Percentiles rank a stretch among this genome's conserved stretches.
Conservation (phyloP, 2,113 vertebrate species). For the Girardinichthys multiradiatus region DNA sequence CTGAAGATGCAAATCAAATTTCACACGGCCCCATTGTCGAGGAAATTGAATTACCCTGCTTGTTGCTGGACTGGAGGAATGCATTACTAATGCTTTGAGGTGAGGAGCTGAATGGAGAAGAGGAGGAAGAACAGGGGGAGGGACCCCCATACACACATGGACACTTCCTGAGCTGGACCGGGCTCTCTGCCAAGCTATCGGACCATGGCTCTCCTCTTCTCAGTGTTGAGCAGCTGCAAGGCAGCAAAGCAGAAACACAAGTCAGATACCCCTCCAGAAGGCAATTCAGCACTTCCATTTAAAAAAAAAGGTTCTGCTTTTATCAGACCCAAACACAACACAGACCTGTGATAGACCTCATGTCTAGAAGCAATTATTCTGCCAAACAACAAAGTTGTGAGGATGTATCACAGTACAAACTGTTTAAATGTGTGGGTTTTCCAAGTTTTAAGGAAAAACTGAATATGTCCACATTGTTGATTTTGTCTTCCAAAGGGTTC, state of each 20-base stretch:
- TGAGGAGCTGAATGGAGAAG: conserved; percentile 67
- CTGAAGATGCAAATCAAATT: conserved; percentile 68
- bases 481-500: not conserved
- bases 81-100: conserved; percentile 77
- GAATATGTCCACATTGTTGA: not conserved
- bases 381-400: not conserved
- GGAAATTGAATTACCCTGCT: conserved; percentile 77
- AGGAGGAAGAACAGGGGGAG: not conserved
- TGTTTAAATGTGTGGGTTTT: conserved; percentile 1
- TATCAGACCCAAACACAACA: not conserved
- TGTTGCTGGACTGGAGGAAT: conserved; percentile 74
- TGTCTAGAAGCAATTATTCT: not conserved
- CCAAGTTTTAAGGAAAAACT: not conserved
- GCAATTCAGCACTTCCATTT: conserved; percentile 17
- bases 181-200: conserved; percentile 60
- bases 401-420: not conserved
- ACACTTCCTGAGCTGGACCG: conserved; percentile 69
- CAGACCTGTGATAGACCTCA: not conserved
- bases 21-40: conserved; percentile 68
- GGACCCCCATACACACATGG: conserved; percentile 8
- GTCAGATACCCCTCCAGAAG: conserved; percentile 1
- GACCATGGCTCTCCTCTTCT: conserved; percentile 43
- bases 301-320: not conserved
- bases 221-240: conserved; percentile 65
- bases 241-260: conserved; percentile 33